These are phyloP conservation scores for Boloria selene DNA, from an alignment of 2,888 invertebrate genomes.

Conservation along the genomic window DNA sequence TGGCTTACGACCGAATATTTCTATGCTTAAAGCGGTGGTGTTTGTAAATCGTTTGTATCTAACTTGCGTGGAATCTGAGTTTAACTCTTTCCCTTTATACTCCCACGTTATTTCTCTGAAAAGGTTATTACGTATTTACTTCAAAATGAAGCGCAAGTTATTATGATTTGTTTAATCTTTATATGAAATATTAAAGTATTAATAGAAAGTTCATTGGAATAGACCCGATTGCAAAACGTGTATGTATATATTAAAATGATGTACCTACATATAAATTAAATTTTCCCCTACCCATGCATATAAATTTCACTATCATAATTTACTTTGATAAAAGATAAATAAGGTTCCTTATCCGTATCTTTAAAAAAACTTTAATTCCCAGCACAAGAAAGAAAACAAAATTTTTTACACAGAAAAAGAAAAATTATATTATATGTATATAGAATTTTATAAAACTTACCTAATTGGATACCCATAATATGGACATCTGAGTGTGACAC, in stretches of 20 bases:
- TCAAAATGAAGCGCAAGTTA: not conserved
- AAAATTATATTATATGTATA: not conserved
- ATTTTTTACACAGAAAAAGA: not conserved
- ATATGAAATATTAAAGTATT: no score
- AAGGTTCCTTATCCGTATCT: no score
- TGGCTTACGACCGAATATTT: slow-evolving; percentile 75
- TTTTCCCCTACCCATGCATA: no score
- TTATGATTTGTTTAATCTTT: not conserved
- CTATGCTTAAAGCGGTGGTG: slow-evolving; percentile 61
- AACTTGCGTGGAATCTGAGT: slow-evolving; percentile 55
- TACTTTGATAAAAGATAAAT: no score
- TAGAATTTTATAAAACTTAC: slow-evolving; percentile 47
- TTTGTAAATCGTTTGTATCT: slow-evolving; percentile 65
- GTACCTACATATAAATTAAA: no score
- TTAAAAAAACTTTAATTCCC: no score
- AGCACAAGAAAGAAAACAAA: no score
- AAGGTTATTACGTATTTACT: slow-evolving; percentile 34
- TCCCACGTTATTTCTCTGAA: slow-evolving; percentile 78
- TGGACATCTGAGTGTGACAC: slow-evolving; percentile 89
- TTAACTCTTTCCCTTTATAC: slow-evolving; percentile 73
- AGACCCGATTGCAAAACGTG: no score
- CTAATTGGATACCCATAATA: slow-evolving; percentile 93
- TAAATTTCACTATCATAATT: no score
- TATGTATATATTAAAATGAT: no score
- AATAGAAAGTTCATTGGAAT: no score